Evolutionary conservation across 2,888 invertebrate genomes (phyloP).

Genomic region (Branchellion lobata): DNA sequence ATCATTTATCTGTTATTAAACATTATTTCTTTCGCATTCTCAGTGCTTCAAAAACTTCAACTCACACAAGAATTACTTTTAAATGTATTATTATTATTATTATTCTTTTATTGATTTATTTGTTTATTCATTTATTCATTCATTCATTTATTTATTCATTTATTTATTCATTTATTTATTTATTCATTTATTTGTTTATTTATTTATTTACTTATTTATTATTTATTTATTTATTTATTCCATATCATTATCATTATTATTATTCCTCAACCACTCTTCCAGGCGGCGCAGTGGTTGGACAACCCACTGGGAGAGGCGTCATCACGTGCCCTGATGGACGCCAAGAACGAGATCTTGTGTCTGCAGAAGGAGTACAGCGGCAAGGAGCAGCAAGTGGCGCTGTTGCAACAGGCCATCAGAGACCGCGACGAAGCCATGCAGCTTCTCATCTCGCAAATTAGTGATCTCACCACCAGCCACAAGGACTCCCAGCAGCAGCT

Average conservation of each 20-base stretch:
- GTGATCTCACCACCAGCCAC: constrained; percentile 33
- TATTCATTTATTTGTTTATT: no score
- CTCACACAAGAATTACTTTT: no score
- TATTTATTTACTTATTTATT: neutral
- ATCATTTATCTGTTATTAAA: no score
- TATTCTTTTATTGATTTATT: no score
- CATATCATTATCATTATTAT: neutral
- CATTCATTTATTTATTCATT: no score
- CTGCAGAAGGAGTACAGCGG: constrained; percentile 53
- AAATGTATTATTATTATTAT: no score
- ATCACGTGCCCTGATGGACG: constrained; percentile 56
- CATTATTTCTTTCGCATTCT: no score
- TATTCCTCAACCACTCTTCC: constrained; percentile 22
- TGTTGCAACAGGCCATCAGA: constrained; percentile 46
- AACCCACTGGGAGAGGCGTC: constrained; percentile 55
- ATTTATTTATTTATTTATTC: neutral
- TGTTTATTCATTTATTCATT: no score
- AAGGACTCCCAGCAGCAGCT: constrained; percentile 39
- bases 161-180: no score
- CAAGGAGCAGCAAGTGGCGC: constrained; percentile 47
- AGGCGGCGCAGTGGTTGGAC: constrained; percentile 57
- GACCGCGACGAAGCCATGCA: constrained; percentile 48
- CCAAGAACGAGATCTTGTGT: constrained; percentile 57
- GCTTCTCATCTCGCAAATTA: constrained; percentile 40
- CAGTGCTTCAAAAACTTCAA: no score